Conservation (phyloP, 2,113 vertebrate species). For the Nymphicus hollandicus region DNA sequence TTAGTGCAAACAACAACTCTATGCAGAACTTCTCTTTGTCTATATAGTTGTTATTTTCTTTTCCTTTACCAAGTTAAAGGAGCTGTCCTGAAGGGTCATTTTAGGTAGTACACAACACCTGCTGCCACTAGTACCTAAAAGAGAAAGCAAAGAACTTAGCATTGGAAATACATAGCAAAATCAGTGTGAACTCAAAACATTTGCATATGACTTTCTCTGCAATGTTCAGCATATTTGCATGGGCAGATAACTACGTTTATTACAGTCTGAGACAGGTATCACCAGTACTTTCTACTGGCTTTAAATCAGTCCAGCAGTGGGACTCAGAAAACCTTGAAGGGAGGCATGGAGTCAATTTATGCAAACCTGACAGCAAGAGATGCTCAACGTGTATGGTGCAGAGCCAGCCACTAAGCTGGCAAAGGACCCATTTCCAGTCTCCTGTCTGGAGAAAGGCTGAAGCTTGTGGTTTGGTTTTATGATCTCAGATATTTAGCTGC, state of each 20-base stretch:
- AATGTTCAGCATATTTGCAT: background rate
- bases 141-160: fast-evolving
- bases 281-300: background rate
- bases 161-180: background rate
- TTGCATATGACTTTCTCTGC: background rate
- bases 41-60: background rate
- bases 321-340: background rate
- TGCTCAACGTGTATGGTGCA: fast-evolving
- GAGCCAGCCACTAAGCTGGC: background rate
- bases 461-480: background rate
- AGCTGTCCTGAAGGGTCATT: background rate
- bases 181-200: background rate
- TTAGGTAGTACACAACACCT: background rate
- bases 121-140: background rate
- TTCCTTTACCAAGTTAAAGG: background rate
- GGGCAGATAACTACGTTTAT: background rate
- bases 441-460: background rate
- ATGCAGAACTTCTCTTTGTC: background rate
- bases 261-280: background rate
- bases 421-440: background rate
- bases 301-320: background rate
- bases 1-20: background rate
- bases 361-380: background rate
- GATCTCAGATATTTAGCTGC: background rate
- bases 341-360: background rate